Base-by-base conservation (phyloP, 2,797 vertebrate genomes). In the Hyperoplus immaculatus region DNA sequence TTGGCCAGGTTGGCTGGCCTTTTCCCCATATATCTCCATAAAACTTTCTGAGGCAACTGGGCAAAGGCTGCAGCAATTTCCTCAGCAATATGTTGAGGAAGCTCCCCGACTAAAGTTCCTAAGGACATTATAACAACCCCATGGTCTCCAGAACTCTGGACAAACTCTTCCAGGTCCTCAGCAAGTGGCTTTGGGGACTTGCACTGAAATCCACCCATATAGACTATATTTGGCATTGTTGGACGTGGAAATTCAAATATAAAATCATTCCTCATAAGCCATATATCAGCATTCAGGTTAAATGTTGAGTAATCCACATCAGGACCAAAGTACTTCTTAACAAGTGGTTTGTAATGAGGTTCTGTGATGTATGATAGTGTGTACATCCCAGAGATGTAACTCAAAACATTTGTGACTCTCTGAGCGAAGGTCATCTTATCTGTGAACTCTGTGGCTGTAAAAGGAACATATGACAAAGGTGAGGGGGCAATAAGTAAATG, bases 121-220 rank as follows among this genome's bases (percentile, higher is more conserved):
- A 95, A 78, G 38, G 93, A 93, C 92, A 95, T 96, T 0, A 97
- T 65, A n/a, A 97, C 75, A 46, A 96, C 63, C 1, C 95, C 94
- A 11, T 95, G 92, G 14, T 94, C 91, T 78, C 92, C 93, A 64
- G 95, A 95, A 64, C 92, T 93, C 81, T 93, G 86, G n/a, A 94
- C 86, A 80, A 96, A 95, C 29, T 90, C 78, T 85, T 94, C 94
- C 6, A 96, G 75, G 15, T 95, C 84, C 0, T 18, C 71, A 4
- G 94, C 82, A 29, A 96, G 94, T 0, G 80, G 75, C 62, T 94
- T 92, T 1, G 94, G 5, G 4, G 94, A 90, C 53, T 88, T 93
- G 81, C 95, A 96, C 56, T 96, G 95, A 80, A 96, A 95, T 10
- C 94, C 95, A n/a, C 93, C 91, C 0, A 96, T 90, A 77, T 96